A percentile compares a stretch with the other conserved stretches of the same genome.
phyloP scores from a whole-genome alignment of 2,888 invertebrate genomes.

The Acleris cristana region DNA sequence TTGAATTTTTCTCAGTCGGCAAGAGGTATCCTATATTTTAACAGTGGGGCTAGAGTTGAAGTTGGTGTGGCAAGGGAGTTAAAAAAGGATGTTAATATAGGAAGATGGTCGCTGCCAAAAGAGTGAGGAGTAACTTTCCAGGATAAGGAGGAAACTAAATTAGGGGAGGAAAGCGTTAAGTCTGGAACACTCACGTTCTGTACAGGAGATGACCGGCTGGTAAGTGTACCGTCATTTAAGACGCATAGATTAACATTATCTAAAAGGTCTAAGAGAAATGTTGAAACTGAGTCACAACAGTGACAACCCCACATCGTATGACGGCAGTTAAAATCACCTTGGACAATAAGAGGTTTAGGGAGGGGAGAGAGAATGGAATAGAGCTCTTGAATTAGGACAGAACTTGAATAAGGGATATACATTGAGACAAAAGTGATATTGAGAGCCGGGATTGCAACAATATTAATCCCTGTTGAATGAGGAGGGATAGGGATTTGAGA shows the following conservation, averaged over 20 bases:
- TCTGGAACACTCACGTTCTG: constrained; percentile 29
- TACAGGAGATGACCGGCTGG: constrained; percentile 20
- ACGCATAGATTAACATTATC: constrained; percentile 27
- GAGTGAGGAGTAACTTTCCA: neutral
- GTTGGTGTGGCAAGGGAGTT: neutral
- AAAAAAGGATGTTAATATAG: neutral
- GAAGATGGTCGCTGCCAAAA: neutral
- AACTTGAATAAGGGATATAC: constrained; percentile 28
- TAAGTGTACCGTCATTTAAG: constrained; percentile 33
- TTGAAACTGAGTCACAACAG: constrained; percentile 17
- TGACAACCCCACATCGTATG: constrained; percentile 20
- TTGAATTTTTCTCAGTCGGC: neutral
- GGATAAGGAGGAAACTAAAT: neutral
- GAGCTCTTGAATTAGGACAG: constrained; percentile 15
- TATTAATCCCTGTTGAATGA: constrained; percentile 7
- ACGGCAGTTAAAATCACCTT: too few relatives aligned
- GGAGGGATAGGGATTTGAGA: constrained; percentile 17
- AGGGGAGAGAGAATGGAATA: constrained; percentile 25
- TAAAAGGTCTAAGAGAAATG: constrained; percentile 20
- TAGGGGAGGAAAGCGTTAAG: neutral
- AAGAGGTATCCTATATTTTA: too few relatives aligned
- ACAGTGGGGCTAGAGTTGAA: neutral
- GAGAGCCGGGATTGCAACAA: constrained; percentile 24
- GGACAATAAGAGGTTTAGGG: constrained; percentile 21
- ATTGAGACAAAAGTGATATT: constrained; percentile 25